A percentile compares a stretch with the other conserved stretches of the same genome.
Conservation (phyloP, 2,113 vertebrate species). For the Catharus fuscescens region DNA sequence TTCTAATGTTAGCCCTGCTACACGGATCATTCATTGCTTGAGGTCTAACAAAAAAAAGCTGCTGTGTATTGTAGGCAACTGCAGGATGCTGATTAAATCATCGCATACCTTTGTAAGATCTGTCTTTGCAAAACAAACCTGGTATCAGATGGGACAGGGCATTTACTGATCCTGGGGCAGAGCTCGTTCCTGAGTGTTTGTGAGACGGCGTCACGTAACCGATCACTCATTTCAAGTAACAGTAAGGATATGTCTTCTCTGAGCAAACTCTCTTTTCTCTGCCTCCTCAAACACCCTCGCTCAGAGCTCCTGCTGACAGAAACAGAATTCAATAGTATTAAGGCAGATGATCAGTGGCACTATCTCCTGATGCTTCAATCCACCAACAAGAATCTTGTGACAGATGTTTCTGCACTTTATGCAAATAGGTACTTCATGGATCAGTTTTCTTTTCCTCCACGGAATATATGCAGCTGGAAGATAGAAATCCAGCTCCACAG, state of each 20-base stretch:
- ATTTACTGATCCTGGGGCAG: neutral
- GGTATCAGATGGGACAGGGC: neutral
- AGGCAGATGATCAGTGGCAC: slow-evolving; percentile 21
- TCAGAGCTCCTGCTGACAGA: neutral
- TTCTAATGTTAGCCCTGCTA: neutral
- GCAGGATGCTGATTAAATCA: slow-evolving; percentile 5
- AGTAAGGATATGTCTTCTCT: neutral
- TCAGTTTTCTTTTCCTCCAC: slow-evolving; percentile 67
- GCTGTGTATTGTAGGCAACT: neutral
- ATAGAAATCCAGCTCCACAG: slow-evolving; percentile 55
- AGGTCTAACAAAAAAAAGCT: slow-evolving; percentile 15
- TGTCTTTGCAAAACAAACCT: neutral
- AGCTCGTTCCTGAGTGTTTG: neutral
- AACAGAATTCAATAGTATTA: neutral
- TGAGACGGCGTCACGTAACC: neutral
- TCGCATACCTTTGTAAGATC: neutral
- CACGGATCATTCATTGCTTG: neutral
- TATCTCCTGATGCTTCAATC: slow-evolving; percentile 42
- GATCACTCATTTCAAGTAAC: neutral
- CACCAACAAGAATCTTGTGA: slow-evolving; percentile 41
- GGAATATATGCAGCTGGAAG: slow-evolving; percentile 73
- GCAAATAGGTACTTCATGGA: slow-evolving; percentile 76
- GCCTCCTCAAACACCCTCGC: neutral
- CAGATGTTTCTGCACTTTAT: slow-evolving; percentile 75
- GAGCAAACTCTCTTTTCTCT: neutral